A percentile compares a stretch with the other conserved stretches of the same genome.
These are phyloP conservation scores for Megalurothrips usitatus DNA, from an alignment of 2,888 invertebrate genomes.

Conservation along the genomic window DNA sequence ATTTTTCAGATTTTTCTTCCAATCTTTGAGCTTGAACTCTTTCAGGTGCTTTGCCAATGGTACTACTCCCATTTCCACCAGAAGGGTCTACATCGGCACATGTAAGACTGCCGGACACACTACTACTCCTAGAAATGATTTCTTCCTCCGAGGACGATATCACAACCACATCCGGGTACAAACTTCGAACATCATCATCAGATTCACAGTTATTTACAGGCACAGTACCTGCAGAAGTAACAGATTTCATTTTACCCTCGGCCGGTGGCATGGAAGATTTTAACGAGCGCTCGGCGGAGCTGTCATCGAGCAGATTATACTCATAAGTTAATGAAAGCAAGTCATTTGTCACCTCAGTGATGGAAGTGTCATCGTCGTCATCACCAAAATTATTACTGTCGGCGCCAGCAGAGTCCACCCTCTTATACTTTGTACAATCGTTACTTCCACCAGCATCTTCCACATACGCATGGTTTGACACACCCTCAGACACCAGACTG, in stretches of 20 bases:
- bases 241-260: not conserved
- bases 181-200: not conserved
- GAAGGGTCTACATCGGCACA: not conserved
- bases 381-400: not conserved
- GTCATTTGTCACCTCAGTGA: not conserved
- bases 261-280: not conserved
- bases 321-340: not conserved
- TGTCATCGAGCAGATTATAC: not conserved
- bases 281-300: not conserved
- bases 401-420: not conserved
- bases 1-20: not conserved
- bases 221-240: not conserved
- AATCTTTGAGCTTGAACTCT: not conserved
- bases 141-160: not conserved
- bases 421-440: not conserved
- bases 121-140: not conserved
- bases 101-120: not conserved
- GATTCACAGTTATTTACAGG: not conserved
- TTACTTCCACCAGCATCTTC: not conserved
- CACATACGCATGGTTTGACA: not conserved
- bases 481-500: not conserved
- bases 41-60: not conserved
- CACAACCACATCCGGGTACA: not conserved
- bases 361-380: not conserved
- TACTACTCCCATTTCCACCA: not conserved